Conservation (phyloP, 2,888 invertebrate genomes). For the Endomychus coccineus region DNA sequence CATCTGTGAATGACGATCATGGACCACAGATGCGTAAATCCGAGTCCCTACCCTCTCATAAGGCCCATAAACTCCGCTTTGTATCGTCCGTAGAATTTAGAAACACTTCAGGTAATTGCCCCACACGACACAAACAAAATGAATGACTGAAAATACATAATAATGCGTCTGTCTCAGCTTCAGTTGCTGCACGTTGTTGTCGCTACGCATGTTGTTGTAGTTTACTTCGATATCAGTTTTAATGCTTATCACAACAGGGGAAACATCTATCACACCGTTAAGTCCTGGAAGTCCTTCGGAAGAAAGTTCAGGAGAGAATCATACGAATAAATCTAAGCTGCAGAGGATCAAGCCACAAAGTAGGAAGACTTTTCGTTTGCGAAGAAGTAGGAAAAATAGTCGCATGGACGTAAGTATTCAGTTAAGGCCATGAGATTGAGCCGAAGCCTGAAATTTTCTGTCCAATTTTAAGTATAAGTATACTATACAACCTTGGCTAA, state of each 20-base stretch:
- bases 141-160: too few relatives aligned
- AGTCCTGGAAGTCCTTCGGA: slow-evolving; percentile 66
- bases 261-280: slow-evolving; percentile 66
- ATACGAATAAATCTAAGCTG: slow-evolving; percentile 59
- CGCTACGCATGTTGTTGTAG: slow-evolving; percentile 9
- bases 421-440: slow-evolving; percentile 15
- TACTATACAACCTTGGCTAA: too few relatives aligned
- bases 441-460: too few relatives aligned
- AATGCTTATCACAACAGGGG: slow-evolving; percentile 47
- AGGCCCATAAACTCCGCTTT: slow-evolving; percentile 68
- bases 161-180: too few relatives aligned
- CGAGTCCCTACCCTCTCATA: slow-evolving; percentile 43
- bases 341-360: slow-evolving; percentile 92
- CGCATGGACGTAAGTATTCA: too few relatives aligned
- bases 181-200: slow-evolving; percentile 15
- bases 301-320: slow-evolving; percentile 55
- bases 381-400: slow-evolving; percentile 66
- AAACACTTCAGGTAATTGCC: slow-evolving; percentile 60
- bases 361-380: slow-evolving; percentile 83
- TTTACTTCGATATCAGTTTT: slow-evolving; percentile 2
- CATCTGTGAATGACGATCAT: slow-evolving; percentile 51
- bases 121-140: too few relatives aligned
- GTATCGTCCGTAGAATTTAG: slow-evolving; percentile 76
- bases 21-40: slow-evolving; percentile 38
- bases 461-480: too few relatives aligned